Conservation (phyloP, 1,140 invertebrate genomes). For the Pararge aegeria region DNA sequence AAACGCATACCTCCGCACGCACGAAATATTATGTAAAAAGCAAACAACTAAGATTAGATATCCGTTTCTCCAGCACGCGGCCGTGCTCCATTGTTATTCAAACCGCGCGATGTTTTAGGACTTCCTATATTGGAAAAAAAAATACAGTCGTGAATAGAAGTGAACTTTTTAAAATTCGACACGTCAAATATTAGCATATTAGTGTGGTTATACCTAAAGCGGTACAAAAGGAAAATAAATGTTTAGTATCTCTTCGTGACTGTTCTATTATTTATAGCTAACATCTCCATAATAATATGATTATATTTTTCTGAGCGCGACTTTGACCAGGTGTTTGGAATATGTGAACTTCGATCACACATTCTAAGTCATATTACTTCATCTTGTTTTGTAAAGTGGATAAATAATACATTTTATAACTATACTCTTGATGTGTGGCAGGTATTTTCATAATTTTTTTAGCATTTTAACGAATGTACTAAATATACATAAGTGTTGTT, state of each 20-base stretch:
- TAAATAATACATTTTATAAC: no score
- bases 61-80: conserved; percentile 15
- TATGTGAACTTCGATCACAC: not conserved
- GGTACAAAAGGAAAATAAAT: conserved; percentile 1
- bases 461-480: no score
- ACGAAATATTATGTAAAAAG: not conserved
- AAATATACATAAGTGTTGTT: no score
- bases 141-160: conserved; percentile 17
- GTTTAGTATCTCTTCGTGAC: not conserved
- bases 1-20: not conserved
- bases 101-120: conserved; percentile 20
- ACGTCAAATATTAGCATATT: conserved; percentile 12
- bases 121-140: conserved; percentile 28
- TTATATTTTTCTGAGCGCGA: not conserved
- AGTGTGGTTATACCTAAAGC: conserved; percentile 4
- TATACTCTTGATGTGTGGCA: no score
- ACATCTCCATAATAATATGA: not conserved
- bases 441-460: no score
- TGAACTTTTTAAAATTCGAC: conserved; percentile 23
- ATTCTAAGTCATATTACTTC: no score
- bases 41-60: conserved; percentile 10
- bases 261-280: not conserved
- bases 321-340: not conserved
- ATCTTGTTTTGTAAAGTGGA: no score
- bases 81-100: conserved; percentile 22